Conservation (phyloP, 1,140 invertebrate species). For the Metopolophium dirhodum region DNA sequence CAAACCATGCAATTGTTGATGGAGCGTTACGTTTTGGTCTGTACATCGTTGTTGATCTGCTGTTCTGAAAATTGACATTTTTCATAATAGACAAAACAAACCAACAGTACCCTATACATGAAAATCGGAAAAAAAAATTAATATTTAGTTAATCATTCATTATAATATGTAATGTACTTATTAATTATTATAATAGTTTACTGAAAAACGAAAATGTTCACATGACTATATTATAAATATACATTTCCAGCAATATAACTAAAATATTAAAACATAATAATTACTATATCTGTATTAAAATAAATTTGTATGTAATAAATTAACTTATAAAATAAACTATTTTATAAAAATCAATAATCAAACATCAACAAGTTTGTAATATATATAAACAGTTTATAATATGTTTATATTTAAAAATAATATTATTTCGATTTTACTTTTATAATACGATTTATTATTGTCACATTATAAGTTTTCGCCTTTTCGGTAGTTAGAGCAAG, state of each 20-base stretch:
- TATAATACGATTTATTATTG: neutral
- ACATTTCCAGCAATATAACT: neutral
- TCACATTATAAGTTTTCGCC: neutral
- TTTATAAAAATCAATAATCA: neutral
- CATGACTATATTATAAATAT: neutral
- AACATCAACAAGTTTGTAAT: no score
- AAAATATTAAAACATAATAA: neutral
- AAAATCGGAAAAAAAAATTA: neutral
- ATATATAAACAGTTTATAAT: neutral
- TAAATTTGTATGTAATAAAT: neutral
- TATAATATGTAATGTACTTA: no score
- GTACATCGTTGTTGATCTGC: neutral
- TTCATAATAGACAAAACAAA: neutral
- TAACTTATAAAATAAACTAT: neutral
- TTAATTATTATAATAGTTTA: neutral
- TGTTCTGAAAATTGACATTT: conserved; percentile 27
- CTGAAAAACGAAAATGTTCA: neutral
- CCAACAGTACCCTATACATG: neutral
- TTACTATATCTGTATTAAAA: neutral
- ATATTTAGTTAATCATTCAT: neutral
- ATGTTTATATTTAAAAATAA: neutral
- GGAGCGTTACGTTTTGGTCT: conserved; percentile 44
- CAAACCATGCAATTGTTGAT: conserved; percentile 35
- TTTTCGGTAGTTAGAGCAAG: neutral
- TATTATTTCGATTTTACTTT: neutral